Percentiles rank a stretch among this genome's conserved stretches.
Evolutionary conservation across 2,797 vertebrate genomes (phyloP).

Genomic region (Anas bernieri): DNA sequence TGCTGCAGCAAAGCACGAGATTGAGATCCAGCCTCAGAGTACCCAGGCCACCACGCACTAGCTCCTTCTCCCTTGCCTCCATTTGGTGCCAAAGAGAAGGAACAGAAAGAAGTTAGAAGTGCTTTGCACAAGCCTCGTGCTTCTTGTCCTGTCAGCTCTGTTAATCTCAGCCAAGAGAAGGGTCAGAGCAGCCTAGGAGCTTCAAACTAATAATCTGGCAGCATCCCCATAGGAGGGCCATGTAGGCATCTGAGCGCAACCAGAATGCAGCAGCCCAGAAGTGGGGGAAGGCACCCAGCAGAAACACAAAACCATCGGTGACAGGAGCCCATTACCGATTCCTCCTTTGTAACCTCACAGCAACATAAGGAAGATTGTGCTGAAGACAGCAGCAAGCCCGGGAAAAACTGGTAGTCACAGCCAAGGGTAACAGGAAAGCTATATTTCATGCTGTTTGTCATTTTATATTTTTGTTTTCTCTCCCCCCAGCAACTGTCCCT

Average conservation of each 20-base stretch:
- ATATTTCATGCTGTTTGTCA: background rate
- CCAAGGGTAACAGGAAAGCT: background rate
- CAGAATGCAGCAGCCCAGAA: background rate
- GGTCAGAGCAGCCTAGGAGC: background rate
- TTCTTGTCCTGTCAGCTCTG: background rate
- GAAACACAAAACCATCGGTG: background rate
- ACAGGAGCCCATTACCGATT: background rate
- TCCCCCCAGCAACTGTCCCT: background rate
- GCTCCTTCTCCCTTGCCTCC: background rate
- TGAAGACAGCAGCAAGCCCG: background rate
- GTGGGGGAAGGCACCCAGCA: rapidly evolving
- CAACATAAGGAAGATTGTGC: background rate
- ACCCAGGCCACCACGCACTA: background rate
- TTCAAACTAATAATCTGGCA: background rate
- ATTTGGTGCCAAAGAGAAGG: background rate
- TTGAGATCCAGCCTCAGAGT: background rate
- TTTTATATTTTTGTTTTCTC: background rate
- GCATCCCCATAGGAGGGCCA: background rate
- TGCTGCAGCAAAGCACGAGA: background rate
- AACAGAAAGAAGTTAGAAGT: background rate
- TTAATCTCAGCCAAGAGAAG: background rate
- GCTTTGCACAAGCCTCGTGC: background rate
- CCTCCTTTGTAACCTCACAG: background rate
- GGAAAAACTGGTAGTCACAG: background rate
- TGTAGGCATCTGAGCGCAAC: background rate